A percentile compares a stretch with the other conserved stretches of the same genome.
These are phyloP conservation scores for Poeciliopsis paucimaculata DNA, from an alignment of 2,797 vertebrate genomes.

Conservation along the genomic window DNA sequence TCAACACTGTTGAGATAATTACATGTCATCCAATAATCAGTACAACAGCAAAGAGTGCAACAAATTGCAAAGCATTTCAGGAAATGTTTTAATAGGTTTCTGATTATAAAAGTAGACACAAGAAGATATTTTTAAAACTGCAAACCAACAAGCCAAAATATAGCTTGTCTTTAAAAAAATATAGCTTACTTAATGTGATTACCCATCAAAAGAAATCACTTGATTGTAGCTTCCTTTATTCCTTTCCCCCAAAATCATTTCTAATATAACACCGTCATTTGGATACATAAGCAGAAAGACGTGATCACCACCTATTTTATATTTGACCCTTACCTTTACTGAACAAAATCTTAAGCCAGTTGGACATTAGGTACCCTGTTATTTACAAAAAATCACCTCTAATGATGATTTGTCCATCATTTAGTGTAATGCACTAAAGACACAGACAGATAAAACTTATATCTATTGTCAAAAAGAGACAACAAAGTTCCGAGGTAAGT, in stretches of 20 bases:
- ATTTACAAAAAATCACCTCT: background rate
- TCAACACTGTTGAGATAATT: background rate
- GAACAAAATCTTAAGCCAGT: background rate
- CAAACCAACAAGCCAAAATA: background rate
- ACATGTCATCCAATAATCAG: background rate
- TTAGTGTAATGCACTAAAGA: background rate
- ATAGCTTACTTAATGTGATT: background rate
- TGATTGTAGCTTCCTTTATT: background rate
- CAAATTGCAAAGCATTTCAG: background rate
- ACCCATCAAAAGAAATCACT: background rate
- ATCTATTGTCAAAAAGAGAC: background rate
- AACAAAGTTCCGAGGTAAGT: background rate
- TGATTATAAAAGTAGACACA: background rate
- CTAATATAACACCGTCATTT: background rate
- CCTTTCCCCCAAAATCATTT: background rate
- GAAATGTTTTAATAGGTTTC: background rate
- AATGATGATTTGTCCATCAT: background rate
- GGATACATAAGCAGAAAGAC: background rate
- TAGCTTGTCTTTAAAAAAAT: background rate
- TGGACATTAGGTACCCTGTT: background rate
- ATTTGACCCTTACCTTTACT: background rate
- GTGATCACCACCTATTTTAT: background rate
- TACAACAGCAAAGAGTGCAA: background rate
- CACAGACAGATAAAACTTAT: background rate
- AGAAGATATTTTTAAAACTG: background rate